These are phyloP conservation scores for Trichogramma pretiosum DNA, from an alignment of 1,140 invertebrate genomes.

Conservation along the genomic window DNA sequence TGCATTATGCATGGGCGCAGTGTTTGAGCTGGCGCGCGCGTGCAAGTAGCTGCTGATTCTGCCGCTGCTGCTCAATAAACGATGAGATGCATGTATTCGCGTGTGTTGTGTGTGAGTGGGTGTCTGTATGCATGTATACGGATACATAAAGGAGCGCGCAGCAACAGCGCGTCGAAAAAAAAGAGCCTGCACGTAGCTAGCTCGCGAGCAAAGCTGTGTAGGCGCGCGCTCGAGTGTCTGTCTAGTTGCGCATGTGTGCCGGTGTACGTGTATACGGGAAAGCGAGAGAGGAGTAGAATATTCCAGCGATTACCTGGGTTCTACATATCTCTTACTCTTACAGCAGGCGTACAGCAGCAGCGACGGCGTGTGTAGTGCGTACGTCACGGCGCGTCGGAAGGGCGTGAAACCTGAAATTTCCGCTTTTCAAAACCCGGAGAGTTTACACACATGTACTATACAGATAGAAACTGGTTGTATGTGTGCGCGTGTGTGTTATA, in stretches of 20 bases:
- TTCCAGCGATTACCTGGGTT: too few species aligned
- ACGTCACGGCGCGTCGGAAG: constrained; percentile 3
- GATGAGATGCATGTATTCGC: constrained; percentile 5
- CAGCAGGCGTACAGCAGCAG: too few species aligned
- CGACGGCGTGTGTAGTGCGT: too few species aligned
- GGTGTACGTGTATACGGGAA: too few species aligned
- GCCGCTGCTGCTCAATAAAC: not conserved
- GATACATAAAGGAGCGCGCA: not conserved
- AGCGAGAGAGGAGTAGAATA: too few species aligned
- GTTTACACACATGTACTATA: not conserved
- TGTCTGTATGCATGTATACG: not conserved
- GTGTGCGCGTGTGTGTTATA: not conserved
- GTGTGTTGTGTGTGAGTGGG: not conserved
- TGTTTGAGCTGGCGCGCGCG: too few species aligned
- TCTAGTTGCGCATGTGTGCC: not conserved
- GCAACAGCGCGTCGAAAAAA: too few species aligned
- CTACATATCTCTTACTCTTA: too few species aligned
- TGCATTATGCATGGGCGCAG: too few species aligned
- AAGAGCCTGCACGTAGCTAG: too few species aligned
- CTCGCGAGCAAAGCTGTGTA: too few species aligned
- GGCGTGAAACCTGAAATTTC: constrained; percentile 12
- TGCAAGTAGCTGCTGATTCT: too few species aligned
- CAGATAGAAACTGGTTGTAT: not conserved
- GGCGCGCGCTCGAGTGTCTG: constrained; percentile 9
- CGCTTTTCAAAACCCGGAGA: not conserved